Evolutionary conservation across 2,888 invertebrate genomes (phyloP).

Genomic region (Drosophila mimica): DNA sequence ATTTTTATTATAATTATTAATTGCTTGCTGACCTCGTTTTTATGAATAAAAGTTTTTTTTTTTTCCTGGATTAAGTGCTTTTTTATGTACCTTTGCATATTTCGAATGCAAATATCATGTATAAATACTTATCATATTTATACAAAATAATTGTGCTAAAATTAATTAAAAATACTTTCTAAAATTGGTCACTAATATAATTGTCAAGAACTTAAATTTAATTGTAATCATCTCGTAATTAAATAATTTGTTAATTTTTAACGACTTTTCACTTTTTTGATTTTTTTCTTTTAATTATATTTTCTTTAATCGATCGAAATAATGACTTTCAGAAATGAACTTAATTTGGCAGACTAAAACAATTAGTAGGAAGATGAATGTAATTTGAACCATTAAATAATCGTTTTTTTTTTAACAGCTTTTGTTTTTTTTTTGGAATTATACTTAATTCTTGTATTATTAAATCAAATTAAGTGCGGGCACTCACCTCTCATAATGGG

Average conservation of each 20-base stretch:
- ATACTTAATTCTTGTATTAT: no score
- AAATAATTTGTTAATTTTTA: background rate
- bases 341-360: no score
- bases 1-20: background rate
- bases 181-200: background rate
- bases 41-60: background rate
- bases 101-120: background rate
- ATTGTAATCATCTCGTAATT: background rate
- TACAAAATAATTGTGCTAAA: background rate
- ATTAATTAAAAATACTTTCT: background rate
- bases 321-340: no score
- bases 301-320: background rate
- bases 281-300: background rate
- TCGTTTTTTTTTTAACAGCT: no score
- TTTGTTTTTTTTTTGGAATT: background rate
- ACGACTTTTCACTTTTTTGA: background rate
- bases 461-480: background rate
- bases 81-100: background rate
- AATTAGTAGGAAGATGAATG: background rate
- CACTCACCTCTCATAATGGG: slow-evolving; percentile 89
- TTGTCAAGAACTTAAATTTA: background rate
- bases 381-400: background rate
- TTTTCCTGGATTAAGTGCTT: background rate
- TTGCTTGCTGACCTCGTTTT: background rate
- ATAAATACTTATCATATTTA: background rate